phyloP scores from a whole-genome alignment of 2,888 invertebrate species.

The Agrochola litura region DNA sequence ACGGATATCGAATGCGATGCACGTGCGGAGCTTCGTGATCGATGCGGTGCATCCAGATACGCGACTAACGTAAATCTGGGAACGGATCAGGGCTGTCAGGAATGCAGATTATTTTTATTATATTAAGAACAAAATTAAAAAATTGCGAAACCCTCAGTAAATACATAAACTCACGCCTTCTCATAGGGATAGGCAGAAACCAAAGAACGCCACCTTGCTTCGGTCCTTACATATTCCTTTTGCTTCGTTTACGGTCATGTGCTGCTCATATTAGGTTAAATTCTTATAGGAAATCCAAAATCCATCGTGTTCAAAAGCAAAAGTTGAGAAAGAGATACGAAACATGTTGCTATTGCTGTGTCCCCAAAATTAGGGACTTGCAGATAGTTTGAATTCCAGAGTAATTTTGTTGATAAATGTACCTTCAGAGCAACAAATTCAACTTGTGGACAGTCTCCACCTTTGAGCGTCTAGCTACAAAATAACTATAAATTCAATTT shows the following conservation, averaged over 20 bases:
- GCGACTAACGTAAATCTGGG: constrained; percentile 58
- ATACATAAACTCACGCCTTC: background rate
- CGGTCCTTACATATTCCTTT: background rate
- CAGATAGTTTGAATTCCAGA: too few relatives aligned
- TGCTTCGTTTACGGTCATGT: background rate
- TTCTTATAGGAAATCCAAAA: background rate
- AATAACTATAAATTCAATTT: constrained; percentile 18
- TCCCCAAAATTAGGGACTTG: background rate
- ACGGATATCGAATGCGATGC: constrained; percentile 68
- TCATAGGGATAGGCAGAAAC: background rate
- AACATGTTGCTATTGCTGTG: background rate
- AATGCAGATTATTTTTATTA: background rate
- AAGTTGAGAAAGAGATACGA: background rate
- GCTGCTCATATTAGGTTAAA: background rate
- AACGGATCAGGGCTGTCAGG: constrained; percentile 48
- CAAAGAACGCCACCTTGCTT: background rate
- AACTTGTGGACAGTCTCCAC: background rate
- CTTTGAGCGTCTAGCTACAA: background rate
- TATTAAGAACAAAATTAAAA: background rate
- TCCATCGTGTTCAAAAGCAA: background rate
- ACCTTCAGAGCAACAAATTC: background rate
- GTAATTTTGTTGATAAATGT: background rate
- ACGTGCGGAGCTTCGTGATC: constrained; percentile 73
- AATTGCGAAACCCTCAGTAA: background rate
- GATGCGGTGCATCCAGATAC: constrained; percentile 68